These are phyloP conservation scores for Semnornis frantzii DNA, from an alignment of 2,113 vertebrate genomes.

Conservation along the genomic window DNA sequence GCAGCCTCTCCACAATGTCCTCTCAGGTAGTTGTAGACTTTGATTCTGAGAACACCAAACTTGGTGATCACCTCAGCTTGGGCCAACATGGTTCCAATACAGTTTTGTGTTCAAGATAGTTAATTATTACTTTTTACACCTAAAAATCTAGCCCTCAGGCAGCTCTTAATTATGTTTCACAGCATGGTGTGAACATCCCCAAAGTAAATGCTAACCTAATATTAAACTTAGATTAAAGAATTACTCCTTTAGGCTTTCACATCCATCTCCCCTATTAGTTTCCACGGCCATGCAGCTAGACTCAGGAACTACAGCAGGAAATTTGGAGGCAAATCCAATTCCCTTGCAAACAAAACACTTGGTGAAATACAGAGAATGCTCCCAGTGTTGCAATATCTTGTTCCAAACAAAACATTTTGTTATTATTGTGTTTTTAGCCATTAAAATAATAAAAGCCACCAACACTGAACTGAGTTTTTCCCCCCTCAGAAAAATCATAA, in stretches of 20 bases:
- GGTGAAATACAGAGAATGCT: not conserved
- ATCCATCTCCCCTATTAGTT: not conserved
- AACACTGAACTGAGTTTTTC: not conserved
- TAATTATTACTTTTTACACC: not conserved
- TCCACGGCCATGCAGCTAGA: not conserved
- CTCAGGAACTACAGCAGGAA: not conserved
- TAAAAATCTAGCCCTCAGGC: not conserved
- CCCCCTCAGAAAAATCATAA: not conserved
- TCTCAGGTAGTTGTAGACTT: not conserved
- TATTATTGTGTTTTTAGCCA: not conserved
- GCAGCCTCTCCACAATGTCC: too few relatives aligned
- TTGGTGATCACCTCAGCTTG: not conserved
- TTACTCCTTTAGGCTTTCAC: not conserved
- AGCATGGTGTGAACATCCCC: not conserved
- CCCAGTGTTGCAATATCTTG: not conserved
- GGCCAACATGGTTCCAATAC: not conserved
- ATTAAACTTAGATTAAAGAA: not conserved
- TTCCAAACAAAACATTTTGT: not conserved
- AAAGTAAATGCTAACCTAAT: not conserved
- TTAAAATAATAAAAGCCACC: not conserved
- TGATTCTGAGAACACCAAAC: accelerated
- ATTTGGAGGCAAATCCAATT: not conserved
- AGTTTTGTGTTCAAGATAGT: not conserved
- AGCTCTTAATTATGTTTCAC: not conserved
- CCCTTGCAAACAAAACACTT: not conserved